Conservation (phyloP, 2,888 invertebrate genomes). For the Heliconius charithonia region DNA sequence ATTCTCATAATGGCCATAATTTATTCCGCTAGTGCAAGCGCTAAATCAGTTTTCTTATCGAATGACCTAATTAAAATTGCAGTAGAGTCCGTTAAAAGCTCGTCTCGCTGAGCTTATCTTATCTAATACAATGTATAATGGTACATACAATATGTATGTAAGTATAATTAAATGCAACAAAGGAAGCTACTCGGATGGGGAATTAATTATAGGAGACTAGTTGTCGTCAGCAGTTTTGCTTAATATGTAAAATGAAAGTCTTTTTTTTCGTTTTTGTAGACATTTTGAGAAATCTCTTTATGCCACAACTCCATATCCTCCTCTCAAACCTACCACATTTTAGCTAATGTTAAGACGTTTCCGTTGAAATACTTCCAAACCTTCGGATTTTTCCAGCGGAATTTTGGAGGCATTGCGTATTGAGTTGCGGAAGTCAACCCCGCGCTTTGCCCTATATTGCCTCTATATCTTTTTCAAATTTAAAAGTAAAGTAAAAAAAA, state of each 20-base stretch:
- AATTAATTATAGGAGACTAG: not conserved
- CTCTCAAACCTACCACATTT: too few species aligned
- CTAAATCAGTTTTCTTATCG: conserved; percentile 40
- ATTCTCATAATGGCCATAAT: conserved; percentile 25
- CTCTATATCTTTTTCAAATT: too few species aligned
- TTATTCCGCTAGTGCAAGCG: conserved; percentile 29
- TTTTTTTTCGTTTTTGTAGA: too few species aligned
- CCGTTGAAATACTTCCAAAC: too few species aligned
- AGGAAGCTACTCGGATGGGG: not conserved
- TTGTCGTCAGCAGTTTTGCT: not conserved
- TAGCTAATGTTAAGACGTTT: too few species aligned
- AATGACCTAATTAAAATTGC: conserved; percentile 43
- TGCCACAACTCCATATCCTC: too few species aligned
- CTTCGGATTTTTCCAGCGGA: too few species aligned
- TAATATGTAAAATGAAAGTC: not conserved
- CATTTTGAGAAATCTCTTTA: not conserved
- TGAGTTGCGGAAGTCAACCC: too few species aligned
- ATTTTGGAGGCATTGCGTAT: too few species aligned
- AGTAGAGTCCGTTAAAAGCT: conserved; percentile 41
- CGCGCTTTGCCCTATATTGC: too few species aligned
- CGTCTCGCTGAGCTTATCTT: conserved; percentile 29
- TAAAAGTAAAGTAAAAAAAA: too few species aligned
- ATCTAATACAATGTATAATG: conserved; percentile 21
- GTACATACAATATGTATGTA: conserved; percentile 19
- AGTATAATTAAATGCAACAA: conserved; percentile 30